phyloP scores from a whole-genome alignment of 2,888 invertebrate species.

The Sarcophaga variegata region DNA sequence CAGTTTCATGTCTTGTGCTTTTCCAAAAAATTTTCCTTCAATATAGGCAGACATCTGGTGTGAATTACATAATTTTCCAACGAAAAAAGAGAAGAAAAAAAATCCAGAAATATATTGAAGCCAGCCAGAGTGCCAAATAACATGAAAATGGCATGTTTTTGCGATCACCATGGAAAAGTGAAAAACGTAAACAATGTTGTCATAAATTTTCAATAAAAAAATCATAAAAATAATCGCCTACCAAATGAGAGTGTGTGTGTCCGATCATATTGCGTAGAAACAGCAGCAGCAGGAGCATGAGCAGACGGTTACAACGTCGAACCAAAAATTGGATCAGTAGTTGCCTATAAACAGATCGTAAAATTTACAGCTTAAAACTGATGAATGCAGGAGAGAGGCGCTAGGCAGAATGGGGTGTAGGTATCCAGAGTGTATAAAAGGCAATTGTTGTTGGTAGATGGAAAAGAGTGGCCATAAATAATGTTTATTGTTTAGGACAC shows the following conservation, averaged over 20 bases:
- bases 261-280: slow-evolving; percentile 56
- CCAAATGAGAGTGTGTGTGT: slow-evolving; percentile 32
- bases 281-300: slow-evolving; percentile 25
- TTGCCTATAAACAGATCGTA: slow-evolving; percentile 66
- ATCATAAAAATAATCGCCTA: slow-evolving; percentile 58
- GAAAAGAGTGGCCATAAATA: slow-evolving; percentile 59
- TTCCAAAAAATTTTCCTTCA: slow-evolving; percentile 6
- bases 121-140: slow-evolving; percentile 54
- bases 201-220: slow-evolving; percentile 60
- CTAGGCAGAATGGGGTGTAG: not conserved
- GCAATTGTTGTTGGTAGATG: not conserved
- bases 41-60: slow-evolving; percentile 32
- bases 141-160: slow-evolving; percentile 63
- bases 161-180: slow-evolving; percentile 11
- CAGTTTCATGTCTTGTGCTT: not conserved
- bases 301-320: slow-evolving; percentile 13
- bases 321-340: slow-evolving; percentile 48
- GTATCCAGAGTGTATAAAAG: not conserved
- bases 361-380: slow-evolving; percentile 58
- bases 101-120: slow-evolving; percentile 1
- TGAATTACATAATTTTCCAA: slow-evolving; percentile 58
- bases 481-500: slow-evolving; percentile 65
- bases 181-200: slow-evolving; percentile 46
- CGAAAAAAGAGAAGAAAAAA: no score
- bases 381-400: slow-evolving; percentile 23